Evolutionary conservation across 2,797 vertebrate species (phyloP).

Genomic region (Urophycis tenuis): DNA sequence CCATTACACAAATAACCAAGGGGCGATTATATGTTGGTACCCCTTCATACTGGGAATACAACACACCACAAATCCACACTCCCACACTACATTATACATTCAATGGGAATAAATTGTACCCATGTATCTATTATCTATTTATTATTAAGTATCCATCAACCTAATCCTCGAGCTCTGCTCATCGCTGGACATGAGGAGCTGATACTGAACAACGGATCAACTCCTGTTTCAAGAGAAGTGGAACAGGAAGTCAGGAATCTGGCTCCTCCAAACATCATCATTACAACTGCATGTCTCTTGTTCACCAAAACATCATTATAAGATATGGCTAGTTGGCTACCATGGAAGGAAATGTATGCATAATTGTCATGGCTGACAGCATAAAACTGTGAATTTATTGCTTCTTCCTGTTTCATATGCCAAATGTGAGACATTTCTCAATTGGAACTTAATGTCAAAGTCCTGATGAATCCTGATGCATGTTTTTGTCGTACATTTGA

Average conservation of each 20-base stretch:
- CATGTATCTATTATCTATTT: too few species aligned
- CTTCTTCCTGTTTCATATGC: too few species aligned
- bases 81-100: background rate
- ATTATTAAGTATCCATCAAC: too few species aligned
- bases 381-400: too few species aligned
- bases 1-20: too few species aligned
- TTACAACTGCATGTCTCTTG: background rate
- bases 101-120: too few species aligned
- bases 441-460: background rate
- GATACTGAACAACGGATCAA: too few species aligned
- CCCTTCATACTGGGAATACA: background rate
- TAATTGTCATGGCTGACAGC: background rate
- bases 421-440: background rate
- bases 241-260: background rate
- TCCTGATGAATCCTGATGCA: background rate
- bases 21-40: background rate
- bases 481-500: too few species aligned
- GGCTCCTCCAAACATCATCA: too few species aligned
- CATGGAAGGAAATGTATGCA: background rate
- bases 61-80: background rate
- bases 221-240: too few species aligned
- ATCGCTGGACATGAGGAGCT: too few species aligned
- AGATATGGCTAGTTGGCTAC: background rate
- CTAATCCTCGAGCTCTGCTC: too few species aligned
- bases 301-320: background rate